Base-by-base conservation (phyloP, 2,888 invertebrate genomes). In the Ceriagrion tenellum region DNA sequence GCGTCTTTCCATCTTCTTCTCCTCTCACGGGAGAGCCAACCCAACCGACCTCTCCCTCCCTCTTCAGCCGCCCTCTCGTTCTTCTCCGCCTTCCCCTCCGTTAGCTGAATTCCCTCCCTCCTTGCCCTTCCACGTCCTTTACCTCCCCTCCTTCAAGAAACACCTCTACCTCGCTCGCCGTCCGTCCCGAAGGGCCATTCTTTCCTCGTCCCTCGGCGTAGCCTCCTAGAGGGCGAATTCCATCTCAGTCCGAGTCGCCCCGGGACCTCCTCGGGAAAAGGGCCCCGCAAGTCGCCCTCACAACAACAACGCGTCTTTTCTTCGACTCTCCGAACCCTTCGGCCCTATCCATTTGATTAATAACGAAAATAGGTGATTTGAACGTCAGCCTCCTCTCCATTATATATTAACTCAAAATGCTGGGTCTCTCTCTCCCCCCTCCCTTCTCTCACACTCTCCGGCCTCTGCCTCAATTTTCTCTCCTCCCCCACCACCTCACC, bases 291-390 rank as follows among this genome's bases (percentile, higher is more conserved):
- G 26, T 26, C 69, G 10, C 69, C 81, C 18, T 81, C 81, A 35
- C 3, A 59, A 59, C 47, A 47, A 47, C 69, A 69, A n/a, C 69
- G 26, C n/a, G 69, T n/a, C 69, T 69, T 47, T 12, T n/a, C 63
- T 16, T 30, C 63, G 16, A 12, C 23, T 47, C 47, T 8, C 8
- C 47, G 47, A 2, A 8, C 47, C 35, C 93, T n/a, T 26, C 93
- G 35, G 69, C 93, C 93, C 93, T 93, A 40, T 93, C 69, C 93
- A 69, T 74, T 93, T 93, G 93, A 93, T 93, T 93, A 93, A 93
- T 93, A 93, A 93, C 93, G 93, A 93, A 93, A 93, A 93, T 69
- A 93, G 93, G 93, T 93, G 93, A 93, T 93, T 93, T 69, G 93
- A 93, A 74, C 93, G 93, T 93, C 93, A 93, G 93, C 69, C 63